phyloP scores from a whole-genome alignment of 2,888 invertebrate genomes.

The Polia nebulosa region DNA sequence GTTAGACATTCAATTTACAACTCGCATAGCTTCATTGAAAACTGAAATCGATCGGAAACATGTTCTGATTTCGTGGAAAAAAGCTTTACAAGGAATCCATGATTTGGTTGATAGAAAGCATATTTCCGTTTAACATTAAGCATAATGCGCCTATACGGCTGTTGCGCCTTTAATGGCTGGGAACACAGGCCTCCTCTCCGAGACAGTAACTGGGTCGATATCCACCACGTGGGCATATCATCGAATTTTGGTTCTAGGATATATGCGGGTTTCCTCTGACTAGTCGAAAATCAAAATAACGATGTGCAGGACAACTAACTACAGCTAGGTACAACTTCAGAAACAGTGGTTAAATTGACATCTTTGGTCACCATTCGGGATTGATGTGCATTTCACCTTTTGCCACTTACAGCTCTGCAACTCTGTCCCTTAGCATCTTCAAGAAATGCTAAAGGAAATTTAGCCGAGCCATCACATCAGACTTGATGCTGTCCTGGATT shows the following conservation, averaged over 20 bases:
- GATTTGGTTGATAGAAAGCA: background rate
- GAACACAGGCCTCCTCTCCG: background rate
- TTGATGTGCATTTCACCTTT: background rate
- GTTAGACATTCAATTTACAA: constrained; percentile 56
- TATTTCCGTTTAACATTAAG: background rate
- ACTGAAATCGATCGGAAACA: constrained; percentile 26
- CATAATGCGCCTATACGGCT: background rate
- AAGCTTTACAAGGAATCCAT: background rate
- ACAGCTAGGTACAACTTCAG: background rate
- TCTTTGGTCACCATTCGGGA: background rate
- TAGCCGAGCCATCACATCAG: background rate
- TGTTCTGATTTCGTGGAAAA: constrained; percentile 17
- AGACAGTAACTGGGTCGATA: background rate
- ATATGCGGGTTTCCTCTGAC: background rate
- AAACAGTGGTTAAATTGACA: background rate
- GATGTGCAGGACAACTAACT: background rate
- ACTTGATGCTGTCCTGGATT: too few relatives aligned
- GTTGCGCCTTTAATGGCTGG: too few relatives aligned
- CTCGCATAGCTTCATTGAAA: constrained; percentile 39
- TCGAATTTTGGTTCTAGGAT: background rate
- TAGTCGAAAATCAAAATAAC: background rate
- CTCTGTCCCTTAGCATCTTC: background rate
- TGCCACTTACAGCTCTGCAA: too few relatives aligned
- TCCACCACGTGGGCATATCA: background rate
- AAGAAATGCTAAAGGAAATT: too few relatives aligned